phyloP scores from a whole-genome alignment of 2,113 vertebrate species.

The Cariama cristata region DNA sequence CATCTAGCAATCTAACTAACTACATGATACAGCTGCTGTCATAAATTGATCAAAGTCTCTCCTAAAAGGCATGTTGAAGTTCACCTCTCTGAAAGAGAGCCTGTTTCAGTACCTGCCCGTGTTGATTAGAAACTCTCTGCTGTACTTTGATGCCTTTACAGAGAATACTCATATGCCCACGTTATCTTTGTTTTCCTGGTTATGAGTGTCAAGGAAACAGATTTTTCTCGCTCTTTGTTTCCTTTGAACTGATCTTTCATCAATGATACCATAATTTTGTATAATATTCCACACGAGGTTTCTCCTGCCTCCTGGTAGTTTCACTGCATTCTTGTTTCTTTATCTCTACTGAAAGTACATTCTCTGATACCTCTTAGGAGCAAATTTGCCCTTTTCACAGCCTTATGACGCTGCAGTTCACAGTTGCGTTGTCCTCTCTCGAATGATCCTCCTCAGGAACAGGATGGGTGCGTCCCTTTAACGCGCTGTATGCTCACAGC shows the following conservation, averaged over 20 bases:
- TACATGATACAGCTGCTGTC: background rate
- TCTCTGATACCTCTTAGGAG: background rate
- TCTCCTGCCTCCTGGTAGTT: background rate
- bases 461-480: fast-evolving
- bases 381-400: background rate
- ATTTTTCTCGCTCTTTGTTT: background rate
- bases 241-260: background rate
- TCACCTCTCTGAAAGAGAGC: background rate
- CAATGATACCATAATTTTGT: background rate
- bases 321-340: background rate
- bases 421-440: fast-evolving
- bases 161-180: background rate
- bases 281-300: background rate
- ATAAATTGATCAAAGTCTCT: background rate
- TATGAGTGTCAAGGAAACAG: background rate
- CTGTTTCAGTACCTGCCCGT: background rate
- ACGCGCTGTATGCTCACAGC: background rate
- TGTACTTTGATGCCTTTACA: background rate
- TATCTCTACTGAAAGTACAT: background rate
- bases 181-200: background rate
- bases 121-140: background rate
- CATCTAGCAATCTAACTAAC: background rate
- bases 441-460: background rate
- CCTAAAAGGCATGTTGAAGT: background rate
- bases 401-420: fast-evolving